phyloP scores from a whole-genome alignment of 23 tunicate genomes.

The Halocynthia roretzi region DNA sequence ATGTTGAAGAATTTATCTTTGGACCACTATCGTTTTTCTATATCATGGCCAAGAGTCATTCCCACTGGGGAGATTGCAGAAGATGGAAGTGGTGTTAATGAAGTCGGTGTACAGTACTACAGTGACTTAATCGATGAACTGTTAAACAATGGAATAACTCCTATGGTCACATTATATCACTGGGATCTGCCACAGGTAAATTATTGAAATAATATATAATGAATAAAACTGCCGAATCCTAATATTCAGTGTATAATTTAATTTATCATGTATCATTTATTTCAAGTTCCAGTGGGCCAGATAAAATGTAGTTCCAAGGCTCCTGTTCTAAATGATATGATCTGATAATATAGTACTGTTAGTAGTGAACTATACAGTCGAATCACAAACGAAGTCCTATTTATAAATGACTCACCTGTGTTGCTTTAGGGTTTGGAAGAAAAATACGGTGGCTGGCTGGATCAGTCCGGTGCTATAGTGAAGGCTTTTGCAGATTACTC shows the following conservation, averaged over 20 bases:
- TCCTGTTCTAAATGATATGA: no score
- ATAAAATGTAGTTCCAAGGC: no score
- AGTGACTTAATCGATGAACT: slow-evolving; percentile 80
- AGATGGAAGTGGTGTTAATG: slow-evolving; percentile 35
- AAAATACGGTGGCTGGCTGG: slow-evolving; percentile 82
- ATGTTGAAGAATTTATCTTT: slow-evolving; percentile 47
- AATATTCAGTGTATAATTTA: no score
- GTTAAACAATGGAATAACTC: slow-evolving; percentile 70
- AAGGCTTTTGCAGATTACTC: slow-evolving; percentile 77
- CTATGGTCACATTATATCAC: slow-evolving; percentile 95
- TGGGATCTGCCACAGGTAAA: slow-evolving; percentile 98
- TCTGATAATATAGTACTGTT: no score
- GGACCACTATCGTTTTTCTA: slow-evolving; percentile 82
- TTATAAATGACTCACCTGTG: no score
- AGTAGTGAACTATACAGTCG: no score
- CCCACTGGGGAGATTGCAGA: slow-evolving; percentile 53
- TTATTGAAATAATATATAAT: background rate
- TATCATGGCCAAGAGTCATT: slow-evolving; percentile 90
- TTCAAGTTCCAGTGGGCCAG: no score
- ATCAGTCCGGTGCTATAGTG: slow-evolving; percentile 49
- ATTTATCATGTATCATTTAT: no score
- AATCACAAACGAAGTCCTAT: no score
- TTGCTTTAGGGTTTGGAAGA: slow-evolving; percentile 49
- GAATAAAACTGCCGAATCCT: background rate
- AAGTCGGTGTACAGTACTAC: slow-evolving; percentile 78